Base-by-base conservation (phyloP, 2,797 vertebrate genomes). In the Platyrinchus mystaceus region DNA sequence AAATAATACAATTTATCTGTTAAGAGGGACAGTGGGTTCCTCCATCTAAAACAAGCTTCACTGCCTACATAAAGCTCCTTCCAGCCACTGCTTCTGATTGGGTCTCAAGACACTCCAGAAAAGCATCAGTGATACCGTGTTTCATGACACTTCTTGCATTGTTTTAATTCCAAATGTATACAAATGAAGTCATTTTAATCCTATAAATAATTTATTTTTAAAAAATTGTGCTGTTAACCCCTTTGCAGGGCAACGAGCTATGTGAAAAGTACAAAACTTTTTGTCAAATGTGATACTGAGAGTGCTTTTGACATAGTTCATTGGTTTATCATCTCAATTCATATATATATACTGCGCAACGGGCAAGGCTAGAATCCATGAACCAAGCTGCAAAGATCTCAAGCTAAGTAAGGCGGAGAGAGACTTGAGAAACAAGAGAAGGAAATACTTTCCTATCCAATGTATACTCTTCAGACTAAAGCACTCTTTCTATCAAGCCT, bases 401-500 rank as follows among this genome's bases (percentile, higher is more conserved):
- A 97, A 98, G 98, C 98, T 98, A 98, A 98, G 98, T 98, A 98
- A 98, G 98, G 97, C 98, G 96, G 97, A 98, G 97, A 98, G 97
- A 98, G 97, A 98, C 96, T 97, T 97, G 97, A 98, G 97, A 98
- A 98, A 98, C 97, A 97, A 98, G 97, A 97, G 94, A 91, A 97
- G 98, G 98, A 98, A 98, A 94, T 97, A 97, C 97, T 98, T 98
- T 98, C 98, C 98, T 98, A 98, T 98, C 98, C 98, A 98, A 97
- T 98, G 98, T 97, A 98, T 98, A 98, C 98, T 98, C 98, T 98
- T 98, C 98, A 98, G 97, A 97, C 98, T 98, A 98, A 98, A 98
- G 98, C 98, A 98, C 98, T 99, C 98, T 98, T 98, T 97, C 98
- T 99, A 98, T 98, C 97, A 97, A 98, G 98, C 98, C 98, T 98